Conservation (phyloP, 2,113 vertebrate species). For the Podilymbus podiceps region DNA sequence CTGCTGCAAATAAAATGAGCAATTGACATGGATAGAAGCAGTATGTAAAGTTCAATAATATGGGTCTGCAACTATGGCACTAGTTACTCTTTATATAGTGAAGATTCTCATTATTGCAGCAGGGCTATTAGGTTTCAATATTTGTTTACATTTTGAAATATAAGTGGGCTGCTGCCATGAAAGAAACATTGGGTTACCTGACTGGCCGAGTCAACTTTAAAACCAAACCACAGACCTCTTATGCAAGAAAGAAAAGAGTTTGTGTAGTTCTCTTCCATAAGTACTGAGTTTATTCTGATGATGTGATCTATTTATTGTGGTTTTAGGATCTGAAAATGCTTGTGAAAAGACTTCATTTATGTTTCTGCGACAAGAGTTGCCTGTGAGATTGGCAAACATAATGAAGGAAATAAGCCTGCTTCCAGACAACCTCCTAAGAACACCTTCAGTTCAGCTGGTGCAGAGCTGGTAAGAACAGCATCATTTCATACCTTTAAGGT, state of each 20-base stretch:
- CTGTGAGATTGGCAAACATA: conserved; percentile 93
- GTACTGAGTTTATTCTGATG: background rate
- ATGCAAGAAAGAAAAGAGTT: background rate
- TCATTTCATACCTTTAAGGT: background rate
- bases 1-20: background rate
- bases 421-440: conserved; percentile 91
- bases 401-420: conserved; percentile 97
- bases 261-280: background rate
- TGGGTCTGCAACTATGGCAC: background rate
- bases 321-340: conserved; percentile 89
- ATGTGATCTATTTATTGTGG: background rate
- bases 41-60: background rate
- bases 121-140: background rate
- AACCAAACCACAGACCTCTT: background rate
- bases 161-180: background rate
- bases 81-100: background rate
- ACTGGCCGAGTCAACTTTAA: background rate
- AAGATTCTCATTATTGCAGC: background rate
- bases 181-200: background rate
- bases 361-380: conserved; percentile 93
- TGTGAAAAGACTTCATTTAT: conserved; percentile 95
- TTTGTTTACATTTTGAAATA: background rate
- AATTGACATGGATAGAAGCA: background rate
- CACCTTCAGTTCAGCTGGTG: conserved; percentile 90
- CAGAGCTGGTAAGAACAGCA: conserved; percentile 88